Evolutionary conservation across 2,797 vertebrate species (phyloP), one percentile per base, ranked within the genome.

Genomic region (Acipenser transmontanus): DNA sequence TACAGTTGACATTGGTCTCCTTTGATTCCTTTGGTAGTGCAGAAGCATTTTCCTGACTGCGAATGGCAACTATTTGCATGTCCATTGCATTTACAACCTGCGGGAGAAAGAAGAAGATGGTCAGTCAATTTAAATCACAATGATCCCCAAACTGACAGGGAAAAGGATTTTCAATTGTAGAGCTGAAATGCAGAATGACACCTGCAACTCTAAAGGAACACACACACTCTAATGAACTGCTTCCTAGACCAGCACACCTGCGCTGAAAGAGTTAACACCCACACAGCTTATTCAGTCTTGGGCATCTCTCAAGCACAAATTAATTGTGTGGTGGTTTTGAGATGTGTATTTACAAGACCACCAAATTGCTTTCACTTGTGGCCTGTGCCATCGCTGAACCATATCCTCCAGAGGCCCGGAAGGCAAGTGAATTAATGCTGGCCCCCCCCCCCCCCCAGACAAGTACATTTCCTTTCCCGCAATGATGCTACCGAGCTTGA

Each of bases 1-100:
- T 82, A 99, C 97, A 99, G 87, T 82, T 99, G 96, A 84, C 96
- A 99, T 57, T 99, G 97, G 77, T 99, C 96, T 84, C 97, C 96
- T 89, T 98, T 98, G 85, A 99, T 98, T 73, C 96, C 97, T 78
- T 99, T 99, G 12, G 97, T 99, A 68, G 95, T 98, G 75, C 96
- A 99, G 85, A 96, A 97, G 76, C 97, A 99, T 80, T 99, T 98
- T 77, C 97, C 97, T 48, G 94, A 95, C 83, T 95, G 91, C 85
- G 95, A 94, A 78, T 99, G 94, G 82, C 96, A 98, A 68, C 93
- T 88, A 74, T 84, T 96, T 67, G 96, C 96, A 77, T 99, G 96
- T 69, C 95, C 93, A 66, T 97, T 97, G 84, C 97, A 99, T 5
- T 95, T 97, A 76, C 97, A 99, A 79, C 94, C 97, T 99, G 86